phyloP scores from a whole-genome alignment of 2,797 vertebrate genomes.

The Stomatorhinus walkeri region DNA sequence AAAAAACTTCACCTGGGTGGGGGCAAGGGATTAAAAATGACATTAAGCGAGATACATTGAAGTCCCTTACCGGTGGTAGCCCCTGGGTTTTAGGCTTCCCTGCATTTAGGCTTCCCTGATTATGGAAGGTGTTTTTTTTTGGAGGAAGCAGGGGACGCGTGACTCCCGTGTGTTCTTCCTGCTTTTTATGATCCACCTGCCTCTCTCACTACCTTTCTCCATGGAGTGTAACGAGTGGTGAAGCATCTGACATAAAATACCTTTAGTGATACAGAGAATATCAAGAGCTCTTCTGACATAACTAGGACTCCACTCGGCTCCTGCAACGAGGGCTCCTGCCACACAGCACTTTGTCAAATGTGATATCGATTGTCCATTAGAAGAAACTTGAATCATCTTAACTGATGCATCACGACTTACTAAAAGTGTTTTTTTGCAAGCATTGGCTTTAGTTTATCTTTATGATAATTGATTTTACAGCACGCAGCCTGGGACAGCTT shows the following conservation, averaged over 20 bases:
- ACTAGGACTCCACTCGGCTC: constrained; percentile 29
- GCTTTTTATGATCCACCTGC: neutral
- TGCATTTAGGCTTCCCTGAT: neutral
- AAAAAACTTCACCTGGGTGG: neutral
- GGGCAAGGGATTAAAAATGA: neutral
- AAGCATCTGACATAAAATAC: constrained; percentile 27
- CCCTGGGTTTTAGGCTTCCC: neutral
- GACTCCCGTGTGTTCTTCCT: neutral
- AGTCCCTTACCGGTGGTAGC: neutral
- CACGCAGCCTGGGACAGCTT: neutral
- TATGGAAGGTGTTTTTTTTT: neutral
- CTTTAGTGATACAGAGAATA: constrained; percentile 1
- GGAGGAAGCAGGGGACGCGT: neutral
- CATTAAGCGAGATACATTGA: neutral
- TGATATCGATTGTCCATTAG: constrained; percentile 35
- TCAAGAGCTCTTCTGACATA: constrained; percentile 27
- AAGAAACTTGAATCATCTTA: constrained; percentile 27
- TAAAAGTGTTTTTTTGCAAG: neutral
- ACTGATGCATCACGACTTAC: constrained; percentile 18
- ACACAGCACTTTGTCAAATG: constrained; percentile 20
- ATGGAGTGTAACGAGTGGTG: neutral
- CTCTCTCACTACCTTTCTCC: neutral
- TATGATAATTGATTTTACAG: neutral
- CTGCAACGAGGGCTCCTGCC: constrained; percentile 22
- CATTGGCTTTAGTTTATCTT: neutral